phyloP scores from a whole-genome alignment of 2,888 invertebrate species.

The Prosapia bicincta region DNA sequence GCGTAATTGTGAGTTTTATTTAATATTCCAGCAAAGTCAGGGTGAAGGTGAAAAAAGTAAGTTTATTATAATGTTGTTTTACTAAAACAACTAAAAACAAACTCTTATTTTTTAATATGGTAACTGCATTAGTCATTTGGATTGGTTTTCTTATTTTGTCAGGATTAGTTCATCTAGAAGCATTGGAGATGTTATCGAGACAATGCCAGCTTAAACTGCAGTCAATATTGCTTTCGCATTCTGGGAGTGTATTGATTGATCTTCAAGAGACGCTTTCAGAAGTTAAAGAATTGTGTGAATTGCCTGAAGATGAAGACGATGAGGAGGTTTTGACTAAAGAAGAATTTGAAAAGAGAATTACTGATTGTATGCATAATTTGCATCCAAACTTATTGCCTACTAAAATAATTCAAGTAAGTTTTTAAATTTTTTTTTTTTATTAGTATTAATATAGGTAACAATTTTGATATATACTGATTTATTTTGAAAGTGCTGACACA shows the following conservation, averaged over 20 bases:
- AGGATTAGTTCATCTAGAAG: conserved; percentile 84
- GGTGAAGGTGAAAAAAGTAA: no score
- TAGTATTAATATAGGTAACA: no score
- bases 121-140: no score
- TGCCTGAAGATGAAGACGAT: conserved; percentile 53
- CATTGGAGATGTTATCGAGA: conserved; percentile 83
- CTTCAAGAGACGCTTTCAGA: conserved; percentile 74
- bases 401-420: conserved; percentile 31
- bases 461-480: no score
- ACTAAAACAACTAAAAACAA: no score
- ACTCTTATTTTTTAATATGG: no score
- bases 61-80: no score
- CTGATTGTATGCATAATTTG: conserved; percentile 23
- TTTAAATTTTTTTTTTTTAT: not conserved
- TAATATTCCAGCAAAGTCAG: no score
- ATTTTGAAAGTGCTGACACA: no score
- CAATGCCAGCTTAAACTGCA: conserved; percentile 74
- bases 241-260: conserved; percentile 58
- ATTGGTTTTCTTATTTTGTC: no score
- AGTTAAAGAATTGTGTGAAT: conserved; percentile 73
- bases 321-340: conserved; percentile 17
- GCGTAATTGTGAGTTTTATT: no score
- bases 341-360: conserved; percentile 20
- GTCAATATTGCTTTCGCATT: conserved; percentile 55
- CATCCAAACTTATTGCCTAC: conserved; percentile 32